Conservation (phyloP, 1,140 invertebrate species). For the Eubasilissa regina region DNA sequence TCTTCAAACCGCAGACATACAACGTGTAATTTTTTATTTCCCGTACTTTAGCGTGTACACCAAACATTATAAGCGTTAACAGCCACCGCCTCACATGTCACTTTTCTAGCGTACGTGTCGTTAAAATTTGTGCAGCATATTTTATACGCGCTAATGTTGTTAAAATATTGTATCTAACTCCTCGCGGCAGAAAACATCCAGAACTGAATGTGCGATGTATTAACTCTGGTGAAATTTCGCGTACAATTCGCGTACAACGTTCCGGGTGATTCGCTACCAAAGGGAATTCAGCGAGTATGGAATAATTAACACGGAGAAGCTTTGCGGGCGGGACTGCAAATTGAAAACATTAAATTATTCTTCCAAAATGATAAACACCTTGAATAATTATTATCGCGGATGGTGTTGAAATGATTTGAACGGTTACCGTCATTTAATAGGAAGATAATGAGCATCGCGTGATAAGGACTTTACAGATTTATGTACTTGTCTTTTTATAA, state of each 20-base stretch:
- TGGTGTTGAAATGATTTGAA: too few species aligned
- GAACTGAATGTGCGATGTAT: background rate
- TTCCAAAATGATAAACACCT: background rate
- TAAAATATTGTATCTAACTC: background rate
- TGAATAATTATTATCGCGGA: background rate
- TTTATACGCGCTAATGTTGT: background rate
- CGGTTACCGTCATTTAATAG: too few species aligned
- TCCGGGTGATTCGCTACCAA: background rate
- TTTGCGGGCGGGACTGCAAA: slow-evolving; percentile 4
- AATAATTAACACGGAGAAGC: slow-evolving; percentile 10
- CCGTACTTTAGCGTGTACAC: too few species aligned
- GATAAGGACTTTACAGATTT: too few species aligned
- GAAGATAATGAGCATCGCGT: too few species aligned
- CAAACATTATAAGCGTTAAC: too few species aligned
- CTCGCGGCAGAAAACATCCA: background rate
- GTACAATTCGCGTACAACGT: background rate
- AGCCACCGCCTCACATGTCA: too few species aligned
- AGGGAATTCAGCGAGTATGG: background rate
- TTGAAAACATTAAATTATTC: background rate
- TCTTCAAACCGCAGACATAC: too few species aligned
- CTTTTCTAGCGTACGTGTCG: too few species aligned
- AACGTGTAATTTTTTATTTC: too few species aligned
- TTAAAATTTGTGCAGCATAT: too few species aligned
- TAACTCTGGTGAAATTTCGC: background rate
- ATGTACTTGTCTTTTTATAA: too few species aligned